phyloP scores from a whole-genome alignment of 2,113 vertebrate genomes.

The Sterrhoptilus dennistouni region DNA sequence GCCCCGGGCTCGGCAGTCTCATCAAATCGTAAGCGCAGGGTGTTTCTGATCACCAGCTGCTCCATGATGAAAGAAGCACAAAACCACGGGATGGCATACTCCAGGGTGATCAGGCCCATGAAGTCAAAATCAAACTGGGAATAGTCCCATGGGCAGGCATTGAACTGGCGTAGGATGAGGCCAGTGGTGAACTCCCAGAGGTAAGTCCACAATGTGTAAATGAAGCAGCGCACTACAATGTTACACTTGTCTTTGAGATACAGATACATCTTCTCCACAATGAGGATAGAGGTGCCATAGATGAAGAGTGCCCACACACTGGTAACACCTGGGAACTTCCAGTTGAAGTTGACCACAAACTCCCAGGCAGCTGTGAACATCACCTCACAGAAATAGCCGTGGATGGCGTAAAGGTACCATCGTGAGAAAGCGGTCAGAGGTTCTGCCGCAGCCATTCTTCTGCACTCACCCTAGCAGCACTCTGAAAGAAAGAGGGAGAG shows the following conservation, averaged over 20 bases:
- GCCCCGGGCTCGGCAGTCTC: conserved; percentile 79
- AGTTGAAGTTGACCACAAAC: conserved; percentile 93
- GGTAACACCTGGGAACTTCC: conserved; percentile 97
- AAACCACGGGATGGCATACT: conserved; percentile 97
- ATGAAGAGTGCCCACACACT: conserved; percentile 98
- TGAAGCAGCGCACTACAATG: conserved; percentile 88
- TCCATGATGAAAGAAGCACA: conserved; percentile 94
- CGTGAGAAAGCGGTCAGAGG: conserved; percentile 92
- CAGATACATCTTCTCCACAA: conserved; percentile 95
- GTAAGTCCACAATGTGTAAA: conserved; percentile 97
- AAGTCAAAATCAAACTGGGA: conserved; percentile 97
- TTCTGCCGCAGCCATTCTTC: conserved; percentile 78
- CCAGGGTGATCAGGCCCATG: conserved; percentile 95
- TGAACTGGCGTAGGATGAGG: conserved; percentile 90
- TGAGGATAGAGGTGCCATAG: conserved; percentile 97
- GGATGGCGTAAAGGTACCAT: conserved; percentile 98
- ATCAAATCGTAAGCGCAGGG: conserved; percentile 90
- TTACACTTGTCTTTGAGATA: conserved; percentile 84
- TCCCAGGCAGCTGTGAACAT: conserved; percentile 99
- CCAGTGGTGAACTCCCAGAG: conserved; percentile 96
- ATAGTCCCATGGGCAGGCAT: conserved; percentile 98
- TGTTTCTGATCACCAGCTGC: conserved; percentile 93
- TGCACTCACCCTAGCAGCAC: conserved; percentile 25
- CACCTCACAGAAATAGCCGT: conserved; percentile 98
- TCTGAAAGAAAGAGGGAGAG: conserved; percentile 10